A percentile compares a stretch with the other conserved stretches of the same genome.
Conservation (phyloP, 2,797 vertebrate genomes). For the Esox masquinongy region DNA sequence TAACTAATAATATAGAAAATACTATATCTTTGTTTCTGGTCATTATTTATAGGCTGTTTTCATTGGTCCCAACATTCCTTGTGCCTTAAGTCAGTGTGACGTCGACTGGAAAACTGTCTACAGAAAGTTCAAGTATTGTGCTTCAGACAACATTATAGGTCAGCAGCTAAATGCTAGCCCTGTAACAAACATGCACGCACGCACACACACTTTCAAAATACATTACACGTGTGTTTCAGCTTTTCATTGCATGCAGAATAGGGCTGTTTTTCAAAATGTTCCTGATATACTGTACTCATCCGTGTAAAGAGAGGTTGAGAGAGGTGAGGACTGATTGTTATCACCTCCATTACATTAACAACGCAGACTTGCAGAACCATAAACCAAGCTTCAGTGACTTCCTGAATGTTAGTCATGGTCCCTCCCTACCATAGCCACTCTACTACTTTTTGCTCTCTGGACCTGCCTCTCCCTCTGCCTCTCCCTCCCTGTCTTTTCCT, state of each 20-base stretch:
- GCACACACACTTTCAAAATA: conserved; percentile 22
- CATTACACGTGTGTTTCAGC: conserved; percentile 24
- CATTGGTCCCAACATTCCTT: too few relatives aligned
- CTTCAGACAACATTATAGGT: background rate
- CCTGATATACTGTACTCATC: conserved; percentile 21
- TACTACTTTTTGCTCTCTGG: too few relatives aligned
- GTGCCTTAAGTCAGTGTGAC: too few relatives aligned
- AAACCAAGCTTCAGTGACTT: conserved; percentile 38
- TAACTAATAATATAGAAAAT: too few relatives aligned
- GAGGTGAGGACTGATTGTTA: conserved; percentile 44
- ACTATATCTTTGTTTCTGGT: too few relatives aligned
- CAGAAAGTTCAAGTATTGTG: conserved; percentile 58
- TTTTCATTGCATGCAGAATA: background rate
- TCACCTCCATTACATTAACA: conserved; percentile 46
- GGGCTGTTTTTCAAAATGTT: conserved; percentile 16
- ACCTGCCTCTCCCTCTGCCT: too few relatives aligned
- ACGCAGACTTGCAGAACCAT: too few relatives aligned
- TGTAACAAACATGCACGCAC: conserved; percentile 22
- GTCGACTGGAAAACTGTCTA: too few relatives aligned
- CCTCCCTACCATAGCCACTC: background rate
- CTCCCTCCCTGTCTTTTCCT: too few relatives aligned
- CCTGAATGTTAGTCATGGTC: background rate
- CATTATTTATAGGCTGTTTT: too few relatives aligned
- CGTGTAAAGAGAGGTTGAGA: conserved; percentile 42
- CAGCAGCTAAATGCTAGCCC: background rate